Evolutionary conservation across 2,113 vertebrate species (phyloP).

Genomic region (Lucifuga dentata): DNA sequence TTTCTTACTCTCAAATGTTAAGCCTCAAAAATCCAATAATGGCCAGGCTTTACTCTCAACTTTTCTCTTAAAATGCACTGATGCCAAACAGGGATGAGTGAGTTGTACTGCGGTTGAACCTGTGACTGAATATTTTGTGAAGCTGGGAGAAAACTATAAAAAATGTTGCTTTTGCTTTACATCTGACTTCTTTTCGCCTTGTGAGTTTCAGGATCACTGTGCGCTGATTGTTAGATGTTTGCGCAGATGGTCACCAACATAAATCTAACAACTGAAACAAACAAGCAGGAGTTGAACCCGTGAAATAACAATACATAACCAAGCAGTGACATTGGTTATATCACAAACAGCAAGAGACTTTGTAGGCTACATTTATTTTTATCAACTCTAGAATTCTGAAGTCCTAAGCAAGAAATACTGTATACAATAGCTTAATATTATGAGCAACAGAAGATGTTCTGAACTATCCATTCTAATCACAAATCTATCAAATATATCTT

Average conservation of each 20-base stretch:
- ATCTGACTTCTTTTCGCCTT: background rate
- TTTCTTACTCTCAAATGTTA: too few relatives aligned
- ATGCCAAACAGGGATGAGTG: constrained; percentile 43
- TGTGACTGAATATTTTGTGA: constrained; percentile 44
- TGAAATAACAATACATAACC: constrained; percentile 12
- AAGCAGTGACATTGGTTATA: background rate
- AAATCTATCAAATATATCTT: constrained; percentile 2
- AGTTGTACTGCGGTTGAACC: constrained; percentile 12
- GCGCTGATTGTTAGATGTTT: background rate
- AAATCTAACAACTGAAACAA: background rate
- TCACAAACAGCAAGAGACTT: background rate
- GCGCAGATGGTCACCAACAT: background rate
- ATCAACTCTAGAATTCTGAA: background rate
- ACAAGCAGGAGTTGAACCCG: background rate
- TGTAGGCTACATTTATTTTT: background rate
- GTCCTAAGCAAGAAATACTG: background rate
- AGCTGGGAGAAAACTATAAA: background rate
- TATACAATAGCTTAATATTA: background rate
- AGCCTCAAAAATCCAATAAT: too few relatives aligned
- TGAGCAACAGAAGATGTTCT: background rate
- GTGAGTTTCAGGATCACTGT: background rate
- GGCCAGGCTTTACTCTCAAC: too few relatives aligned
- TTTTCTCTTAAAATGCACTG: constrained; percentile 42
- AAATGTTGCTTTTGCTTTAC: constrained; percentile 31
- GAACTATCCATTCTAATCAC: background rate